These are phyloP conservation scores for Ardeotis arabs DNA, from an alignment of 2,113 vertebrate genomes.

Conservation along the genomic window DNA sequence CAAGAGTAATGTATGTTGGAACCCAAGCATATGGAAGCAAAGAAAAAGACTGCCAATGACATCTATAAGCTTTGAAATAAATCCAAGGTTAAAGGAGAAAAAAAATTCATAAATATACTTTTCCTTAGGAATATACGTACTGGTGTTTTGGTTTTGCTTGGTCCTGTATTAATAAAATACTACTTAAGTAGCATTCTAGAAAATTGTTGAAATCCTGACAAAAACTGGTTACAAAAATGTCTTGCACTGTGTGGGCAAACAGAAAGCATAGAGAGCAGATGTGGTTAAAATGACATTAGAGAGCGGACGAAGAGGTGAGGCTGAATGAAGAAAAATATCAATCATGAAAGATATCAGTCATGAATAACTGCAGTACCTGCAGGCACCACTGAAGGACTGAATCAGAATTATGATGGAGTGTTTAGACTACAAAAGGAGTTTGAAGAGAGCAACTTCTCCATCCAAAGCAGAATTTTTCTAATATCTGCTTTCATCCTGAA, in stretches of 20 bases:
- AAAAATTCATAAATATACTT: background rate
- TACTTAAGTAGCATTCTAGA: background rate
- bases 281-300: background rate
- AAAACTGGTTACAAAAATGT: background rate
- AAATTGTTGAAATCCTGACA: background rate
- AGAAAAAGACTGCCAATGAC: background rate
- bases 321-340: background rate
- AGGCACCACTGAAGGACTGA: background rate
- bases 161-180: background rate
- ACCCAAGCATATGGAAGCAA: background rate
- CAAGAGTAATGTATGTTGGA: background rate
- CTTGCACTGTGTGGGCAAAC: background rate
- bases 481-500: background rate
- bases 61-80: background rate
- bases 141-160: background rate
- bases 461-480: background rate
- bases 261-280: background rate
- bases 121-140: background rate
- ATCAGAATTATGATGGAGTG: background rate
- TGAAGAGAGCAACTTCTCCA: background rate
- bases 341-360: background rate
- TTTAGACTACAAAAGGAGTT: background rate
- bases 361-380: background rate
- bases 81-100: background rate
- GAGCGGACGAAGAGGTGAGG: background rate